Percentiles rank a stretch among this genome's conserved stretches.
These are phyloP conservation scores for Cyphomyrus discorhynchus DNA, from an alignment of 2,113 vertebrate genomes.

Conservation along the genomic window DNA sequence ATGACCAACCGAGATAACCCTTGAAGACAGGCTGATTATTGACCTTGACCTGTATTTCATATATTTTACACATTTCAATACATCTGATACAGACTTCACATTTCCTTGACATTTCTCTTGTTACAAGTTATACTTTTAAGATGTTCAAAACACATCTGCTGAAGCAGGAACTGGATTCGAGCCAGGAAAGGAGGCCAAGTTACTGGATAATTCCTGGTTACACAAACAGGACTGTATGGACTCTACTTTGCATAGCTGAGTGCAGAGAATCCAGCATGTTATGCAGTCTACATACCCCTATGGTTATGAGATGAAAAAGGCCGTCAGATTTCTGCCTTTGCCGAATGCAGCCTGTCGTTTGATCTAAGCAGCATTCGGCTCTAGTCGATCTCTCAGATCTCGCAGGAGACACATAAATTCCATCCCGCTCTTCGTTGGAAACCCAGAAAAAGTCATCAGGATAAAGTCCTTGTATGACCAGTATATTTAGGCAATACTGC, in stretches of 20 bases:
- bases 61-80: not conserved
- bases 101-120: not conserved
- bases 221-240: not conserved
- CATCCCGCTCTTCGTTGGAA: not conserved
- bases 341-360: not conserved
- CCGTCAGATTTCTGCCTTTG: not conserved
- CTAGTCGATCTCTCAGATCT: not conserved
- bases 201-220: not conserved
- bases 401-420: not conserved
- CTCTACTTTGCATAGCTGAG: not conserved
- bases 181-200: not conserved
- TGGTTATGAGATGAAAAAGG: not conserved
- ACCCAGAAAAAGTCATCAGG: not conserved
- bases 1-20: not conserved
- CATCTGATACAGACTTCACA: not conserved
- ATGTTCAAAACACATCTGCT: not conserved
- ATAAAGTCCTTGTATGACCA: not conserved
- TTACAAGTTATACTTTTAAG: not conserved
- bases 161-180: not conserved
- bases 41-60: not conserved
- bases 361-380: not conserved
- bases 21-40: not conserved
- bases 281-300: not conserved
- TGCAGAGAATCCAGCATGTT: not conserved
- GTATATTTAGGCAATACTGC: not conserved